Conservation (phyloP, 2,797 vertebrate genomes). For the Microchirus variegatus region DNA sequence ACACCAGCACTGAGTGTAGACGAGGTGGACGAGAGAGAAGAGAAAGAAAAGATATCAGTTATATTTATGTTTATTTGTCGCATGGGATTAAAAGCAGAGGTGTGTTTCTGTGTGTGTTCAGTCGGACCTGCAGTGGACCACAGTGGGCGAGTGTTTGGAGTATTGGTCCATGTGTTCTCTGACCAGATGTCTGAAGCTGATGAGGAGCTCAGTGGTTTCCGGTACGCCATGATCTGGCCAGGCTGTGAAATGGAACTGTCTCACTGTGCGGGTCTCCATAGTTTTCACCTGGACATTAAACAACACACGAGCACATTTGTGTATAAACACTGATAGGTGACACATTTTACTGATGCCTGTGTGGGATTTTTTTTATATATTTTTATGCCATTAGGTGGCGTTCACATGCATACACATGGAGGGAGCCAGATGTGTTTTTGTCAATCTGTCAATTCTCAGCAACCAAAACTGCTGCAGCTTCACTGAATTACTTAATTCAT, state of each 20-base stretch:
- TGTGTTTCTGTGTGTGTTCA: conserved; percentile 8
- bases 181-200: conserved; percentile 93
- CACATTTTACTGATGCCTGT: not conserved
- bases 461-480: too few species aligned
- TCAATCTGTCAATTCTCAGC: too few species aligned
- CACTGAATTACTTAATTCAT: too few species aligned
- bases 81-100: not conserved
- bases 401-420: too few species aligned
- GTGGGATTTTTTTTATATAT: not conserved
- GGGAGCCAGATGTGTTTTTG: too few species aligned
- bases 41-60: not conserved
- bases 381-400: too few species aligned
- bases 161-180: conserved; percentile 91
- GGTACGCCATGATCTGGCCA: conserved; percentile 97
- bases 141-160: conserved; percentile 84
- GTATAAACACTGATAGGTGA: not conserved
- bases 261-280: conserved; percentile 84
- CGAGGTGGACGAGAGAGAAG: not conserved
- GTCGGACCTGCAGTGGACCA: conserved; percentile 96
- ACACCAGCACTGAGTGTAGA: conserved; percentile 89
- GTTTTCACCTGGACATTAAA: conserved; percentile 80
- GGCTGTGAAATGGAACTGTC: conserved; percentile 96
- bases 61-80: not conserved
- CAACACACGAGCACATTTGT: not conserved
- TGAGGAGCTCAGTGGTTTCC: conserved; percentile 91